Evolutionary conservation across 2,113 vertebrate genomes (phyloP), one percentile per base, ranked within the genome.

Genomic region (Danionella cerebrum): DNA sequence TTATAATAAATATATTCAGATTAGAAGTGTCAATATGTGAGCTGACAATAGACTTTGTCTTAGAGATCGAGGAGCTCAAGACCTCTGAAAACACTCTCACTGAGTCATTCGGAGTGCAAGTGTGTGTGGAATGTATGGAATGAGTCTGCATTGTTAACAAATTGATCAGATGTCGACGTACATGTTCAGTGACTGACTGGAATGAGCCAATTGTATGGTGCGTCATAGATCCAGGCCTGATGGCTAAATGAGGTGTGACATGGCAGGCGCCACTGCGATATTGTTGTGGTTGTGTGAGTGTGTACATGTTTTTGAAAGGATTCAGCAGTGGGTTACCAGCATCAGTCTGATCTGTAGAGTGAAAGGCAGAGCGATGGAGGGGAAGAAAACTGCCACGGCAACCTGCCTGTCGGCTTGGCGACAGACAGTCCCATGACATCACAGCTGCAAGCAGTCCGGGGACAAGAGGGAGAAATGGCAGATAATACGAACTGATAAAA

Each of bases 381-480:
- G 22, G 55, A 59, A 47, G 48, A 63, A 13, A 67, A 16, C 50
- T 22, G 48, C 50, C 54, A 58, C 14, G 22, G 65, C 71, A 66
- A 70, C 53, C 68, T 42, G 14, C 18, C 62, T 58, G 38, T 22
- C 69, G 42, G 65, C 62, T 50, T 21, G 72, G 84, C 79, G 78
- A 85, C 84, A 84, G 76, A 75, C 76, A 79, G 77, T 83, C 85
- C 71, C 75, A 77, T 78, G 83, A 86, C 83, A 77, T 67, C 71
- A 35, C 72, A 50, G 67, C 78, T 74, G 48, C 36, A 41, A 51
- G 63, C 22, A 51, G 63, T 10, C 14, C 51, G 29, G 71, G 67
- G 70, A 47, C 27, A 67, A 74, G 58, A 66, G 62, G 29, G 62
- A 79, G 65, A 54, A 69, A 39, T 47, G 67, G 54, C n/a, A 62